Percentiles rank a stretch among this genome's conserved stretches.
phyloP scores from a whole-genome alignment of 2,113 vertebrate genomes.

The Heterocephalus glaber region DNA sequence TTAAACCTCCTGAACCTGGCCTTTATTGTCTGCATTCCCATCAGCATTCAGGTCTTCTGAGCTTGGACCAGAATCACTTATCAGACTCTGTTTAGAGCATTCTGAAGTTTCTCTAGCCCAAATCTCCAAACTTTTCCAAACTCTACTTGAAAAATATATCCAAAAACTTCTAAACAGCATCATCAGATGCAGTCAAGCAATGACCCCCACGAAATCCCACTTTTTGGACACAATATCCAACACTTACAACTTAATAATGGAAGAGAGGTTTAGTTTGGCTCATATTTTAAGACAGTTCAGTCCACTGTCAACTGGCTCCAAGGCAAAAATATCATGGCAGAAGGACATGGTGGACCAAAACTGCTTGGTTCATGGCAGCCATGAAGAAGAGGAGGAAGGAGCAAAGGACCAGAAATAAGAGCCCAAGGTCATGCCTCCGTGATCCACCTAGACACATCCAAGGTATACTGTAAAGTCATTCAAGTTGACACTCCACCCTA shows the following conservation, averaged over 20 bases:
- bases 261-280: background rate
- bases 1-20: background rate
- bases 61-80: background rate
- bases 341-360: background rate
- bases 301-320: background rate
- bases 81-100: background rate
- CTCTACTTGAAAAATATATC: background rate
- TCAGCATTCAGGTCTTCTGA: background rate
- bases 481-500: background rate
- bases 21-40: background rate
- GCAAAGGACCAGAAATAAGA: background rate
- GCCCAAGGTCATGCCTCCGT: background rate
- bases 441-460: background rate
- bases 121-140: background rate
- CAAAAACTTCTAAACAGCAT: too few relatives aligned
- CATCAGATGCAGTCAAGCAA: background rate
- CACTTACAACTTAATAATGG: background rate
- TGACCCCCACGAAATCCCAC: background rate
- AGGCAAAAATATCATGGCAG: background rate
- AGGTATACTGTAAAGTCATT: background rate
- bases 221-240: background rate
- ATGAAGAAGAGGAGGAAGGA: background rate
- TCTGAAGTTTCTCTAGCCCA: background rate
- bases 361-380: background rate
- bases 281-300: background rate